Percentiles rank a stretch among this genome's conserved stretches.
Conservation (phyloP, 2,888 invertebrate species). For the Electrophaes corylata region DNA sequence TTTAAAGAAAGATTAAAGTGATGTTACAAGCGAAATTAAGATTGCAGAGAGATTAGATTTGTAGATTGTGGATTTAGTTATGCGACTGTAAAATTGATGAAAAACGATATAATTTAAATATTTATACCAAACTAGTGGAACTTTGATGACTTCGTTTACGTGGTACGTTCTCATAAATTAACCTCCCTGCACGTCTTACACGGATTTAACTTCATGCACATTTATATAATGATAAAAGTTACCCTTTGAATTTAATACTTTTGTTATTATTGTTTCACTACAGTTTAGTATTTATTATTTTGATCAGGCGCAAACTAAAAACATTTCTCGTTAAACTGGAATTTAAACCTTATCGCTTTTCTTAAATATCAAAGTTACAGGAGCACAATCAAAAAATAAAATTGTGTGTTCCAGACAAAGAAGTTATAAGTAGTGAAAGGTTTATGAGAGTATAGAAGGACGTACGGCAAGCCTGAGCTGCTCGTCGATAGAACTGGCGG, state of each 20-base stretch:
- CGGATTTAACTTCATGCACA: no score
- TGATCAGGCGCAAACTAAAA: not conserved
- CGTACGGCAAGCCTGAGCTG: slow-evolving; percentile 84
- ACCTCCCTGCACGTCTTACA: no score
- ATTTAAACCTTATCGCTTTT: not conserved
- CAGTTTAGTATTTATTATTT: no score
- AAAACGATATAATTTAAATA: not conserved
- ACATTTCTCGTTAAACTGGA: not conserved
- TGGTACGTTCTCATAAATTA: no score
- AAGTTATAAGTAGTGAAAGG: slow-evolving; percentile 9
- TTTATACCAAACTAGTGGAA: not conserved
- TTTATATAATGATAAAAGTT: no score
- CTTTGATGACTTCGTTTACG: no score
- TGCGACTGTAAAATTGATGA: not conserved
- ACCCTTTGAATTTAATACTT: no score
- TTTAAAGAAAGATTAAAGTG: slow-evolving; percentile 34
- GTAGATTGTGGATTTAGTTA: slow-evolving; percentile 1
- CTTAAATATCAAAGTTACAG: slow-evolving; percentile 18
- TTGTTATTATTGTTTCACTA: no score
- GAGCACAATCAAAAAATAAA: not conserved
- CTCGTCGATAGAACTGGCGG: slow-evolving; percentile 85
- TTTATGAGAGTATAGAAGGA: slow-evolving; percentile 44
- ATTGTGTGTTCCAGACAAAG: slow-evolving; percentile 1
- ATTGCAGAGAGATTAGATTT: not conserved
- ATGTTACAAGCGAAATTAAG: slow-evolving; percentile 22